Evolutionary conservation across 2,113 vertebrate genomes (phyloP).

Genomic region (Todiramphus chloris): DNA sequence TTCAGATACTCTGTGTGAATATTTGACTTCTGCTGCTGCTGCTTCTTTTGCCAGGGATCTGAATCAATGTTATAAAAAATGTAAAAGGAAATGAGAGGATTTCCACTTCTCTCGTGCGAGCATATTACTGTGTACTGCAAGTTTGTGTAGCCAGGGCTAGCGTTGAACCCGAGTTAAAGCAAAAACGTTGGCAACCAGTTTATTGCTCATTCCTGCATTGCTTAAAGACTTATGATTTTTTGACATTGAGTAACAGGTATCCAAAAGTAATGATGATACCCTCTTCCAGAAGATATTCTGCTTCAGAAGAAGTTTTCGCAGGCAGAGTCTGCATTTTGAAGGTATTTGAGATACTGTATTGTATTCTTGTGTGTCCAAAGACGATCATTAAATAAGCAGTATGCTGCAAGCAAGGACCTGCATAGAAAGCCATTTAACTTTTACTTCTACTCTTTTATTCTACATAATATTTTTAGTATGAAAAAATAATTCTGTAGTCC

Average conservation of each 20-base stretch:
- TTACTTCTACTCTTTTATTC: not conserved
- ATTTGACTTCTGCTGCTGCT: not conserved
- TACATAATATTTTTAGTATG: not conserved
- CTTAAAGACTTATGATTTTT: not conserved
- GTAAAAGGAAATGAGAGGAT: not conserved
- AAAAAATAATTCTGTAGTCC: not conserved
- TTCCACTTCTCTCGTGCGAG: not conserved
- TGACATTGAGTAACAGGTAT: not conserved
- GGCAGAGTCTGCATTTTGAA: not conserved
- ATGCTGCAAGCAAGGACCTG: not conserved
- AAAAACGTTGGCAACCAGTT: not conserved
- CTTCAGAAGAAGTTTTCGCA: not conserved
- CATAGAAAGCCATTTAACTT: not conserved
- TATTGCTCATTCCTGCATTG: not conserved
- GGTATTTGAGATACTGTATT: not conserved
- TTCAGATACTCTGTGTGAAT: slow-evolving; percentile 21
- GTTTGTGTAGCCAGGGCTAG: not conserved
- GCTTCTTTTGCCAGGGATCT: slow-evolving; percentile 3
- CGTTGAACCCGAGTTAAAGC: not conserved
- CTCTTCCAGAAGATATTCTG: not conserved
- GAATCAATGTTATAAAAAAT: not conserved
- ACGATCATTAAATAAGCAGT: not conserved
- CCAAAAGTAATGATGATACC: not conserved
- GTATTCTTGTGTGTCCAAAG: not conserved
- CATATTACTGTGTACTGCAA: not conserved